phyloP scores from a whole-genome alignment of 2,113 vertebrate species.

The Rhombomys opimus region DNA sequence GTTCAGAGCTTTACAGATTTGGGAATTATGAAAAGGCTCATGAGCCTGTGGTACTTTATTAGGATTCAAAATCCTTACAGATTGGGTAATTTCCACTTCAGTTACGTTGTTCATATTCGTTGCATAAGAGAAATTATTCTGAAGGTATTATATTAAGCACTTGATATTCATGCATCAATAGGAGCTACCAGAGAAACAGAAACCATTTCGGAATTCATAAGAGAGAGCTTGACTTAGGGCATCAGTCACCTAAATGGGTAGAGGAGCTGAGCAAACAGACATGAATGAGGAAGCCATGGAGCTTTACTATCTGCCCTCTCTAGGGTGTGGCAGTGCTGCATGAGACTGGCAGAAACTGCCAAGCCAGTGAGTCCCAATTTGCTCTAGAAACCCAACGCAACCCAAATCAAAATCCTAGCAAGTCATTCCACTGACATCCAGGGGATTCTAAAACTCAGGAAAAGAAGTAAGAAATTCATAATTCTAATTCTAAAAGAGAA shows the following conservation, averaged over 20 bases:
- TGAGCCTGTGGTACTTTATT: neutral
- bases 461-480: neutral
- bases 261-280: neutral
- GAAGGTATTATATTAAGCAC: neutral
- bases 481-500: neutral
- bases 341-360: neutral
- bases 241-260: neutral
- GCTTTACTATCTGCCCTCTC: neutral
- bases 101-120: neutral
- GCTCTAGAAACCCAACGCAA: neutral
- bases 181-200: neutral
- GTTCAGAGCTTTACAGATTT: slow-evolving; percentile 34
- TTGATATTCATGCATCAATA: neutral
- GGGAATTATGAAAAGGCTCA: neutral
- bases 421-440: neutral
- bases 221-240: neutral
- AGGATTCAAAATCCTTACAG: neutral
- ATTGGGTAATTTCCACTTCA: neutral
- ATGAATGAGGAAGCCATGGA: neutral
- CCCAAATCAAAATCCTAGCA: neutral
- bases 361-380: neutral
- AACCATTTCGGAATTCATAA: neutral
- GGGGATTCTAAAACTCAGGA: neutral
- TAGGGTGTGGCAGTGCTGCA: neutral
- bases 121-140: neutral